Conservation (phyloP, 2,113 vertebrate genomes). For the Chrysochloris asiatica region DNA sequence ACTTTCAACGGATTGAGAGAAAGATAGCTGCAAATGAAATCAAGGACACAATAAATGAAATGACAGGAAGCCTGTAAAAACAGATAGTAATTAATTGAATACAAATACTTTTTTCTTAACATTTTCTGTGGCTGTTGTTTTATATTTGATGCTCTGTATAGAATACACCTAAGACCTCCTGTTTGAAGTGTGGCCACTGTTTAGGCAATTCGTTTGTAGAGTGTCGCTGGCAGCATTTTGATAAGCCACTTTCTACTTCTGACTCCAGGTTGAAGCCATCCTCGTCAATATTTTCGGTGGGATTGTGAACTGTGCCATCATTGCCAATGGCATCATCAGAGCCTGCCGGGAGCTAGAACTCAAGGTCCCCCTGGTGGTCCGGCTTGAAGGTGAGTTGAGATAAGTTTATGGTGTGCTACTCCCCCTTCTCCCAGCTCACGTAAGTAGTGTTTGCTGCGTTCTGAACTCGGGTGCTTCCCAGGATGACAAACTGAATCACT, state of each 20-base stretch:
- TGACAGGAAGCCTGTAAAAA: too few relatives aligned
- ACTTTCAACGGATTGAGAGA: too few relatives aligned
- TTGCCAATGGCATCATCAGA: slow-evolving; percentile 98
- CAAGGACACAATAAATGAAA: too few relatives aligned
- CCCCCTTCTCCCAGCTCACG: background rate
- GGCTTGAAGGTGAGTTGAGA: slow-evolving; percentile 93
- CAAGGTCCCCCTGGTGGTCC: slow-evolving; percentile 95
- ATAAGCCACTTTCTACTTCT: background rate
- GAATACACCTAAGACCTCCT: background rate
- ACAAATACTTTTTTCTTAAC: slow-evolving; percentile 8
- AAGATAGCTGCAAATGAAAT: too few relatives aligned
- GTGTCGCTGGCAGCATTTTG: background rate
- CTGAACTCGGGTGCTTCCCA: background rate
- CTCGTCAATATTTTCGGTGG: slow-evolving; percentile 99
- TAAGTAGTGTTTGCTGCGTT: too few relatives aligned
- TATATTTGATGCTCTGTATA: background rate
- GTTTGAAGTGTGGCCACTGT: background rate
- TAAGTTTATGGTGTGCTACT: background rate
- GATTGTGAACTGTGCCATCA: slow-evolving; percentile 98
- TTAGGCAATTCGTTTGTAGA: background rate
- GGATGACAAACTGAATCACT: background rate
- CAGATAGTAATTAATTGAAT: slow-evolving; percentile 45
- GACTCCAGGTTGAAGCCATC: slow-evolving; percentile 94
- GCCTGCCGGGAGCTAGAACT: slow-evolving; percentile 95
- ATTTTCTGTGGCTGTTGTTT: background rate